A percentile compares a stretch with the other conserved stretches of the same genome.
Evolutionary conservation across 2,797 vertebrate genomes (phyloP).

Genomic region (Sylvia borin): DNA sequence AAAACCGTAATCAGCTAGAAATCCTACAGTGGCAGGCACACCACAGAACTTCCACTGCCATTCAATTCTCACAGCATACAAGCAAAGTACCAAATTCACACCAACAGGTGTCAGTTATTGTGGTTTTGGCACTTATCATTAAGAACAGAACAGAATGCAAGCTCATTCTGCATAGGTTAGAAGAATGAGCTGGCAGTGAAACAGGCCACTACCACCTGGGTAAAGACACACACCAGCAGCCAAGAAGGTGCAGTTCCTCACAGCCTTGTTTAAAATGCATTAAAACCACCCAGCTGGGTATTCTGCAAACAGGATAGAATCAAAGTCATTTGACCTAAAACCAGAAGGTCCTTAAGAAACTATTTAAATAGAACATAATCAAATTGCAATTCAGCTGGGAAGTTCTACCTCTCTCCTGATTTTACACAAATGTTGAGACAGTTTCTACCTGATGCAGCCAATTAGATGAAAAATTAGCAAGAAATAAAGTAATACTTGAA

Average conservation of each 20-base stretch:
- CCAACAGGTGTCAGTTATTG: not conserved
- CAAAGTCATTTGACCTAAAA: not conserved
- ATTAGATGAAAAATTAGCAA: not conserved
- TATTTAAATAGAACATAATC: not conserved
- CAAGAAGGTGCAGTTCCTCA: not conserved
- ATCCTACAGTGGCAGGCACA: not conserved
- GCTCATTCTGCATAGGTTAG: not conserved
- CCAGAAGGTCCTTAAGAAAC: not conserved
- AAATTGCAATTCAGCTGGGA: not conserved
- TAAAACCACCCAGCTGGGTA: not conserved
- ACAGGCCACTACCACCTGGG: not conserved
- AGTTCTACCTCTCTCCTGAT: not conserved
- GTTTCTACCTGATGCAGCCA: not conserved
- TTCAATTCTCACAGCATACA: not conserved
- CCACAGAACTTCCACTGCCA: not conserved
- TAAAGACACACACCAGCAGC: not conserved
- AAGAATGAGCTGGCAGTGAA: not conserved
- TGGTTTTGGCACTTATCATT: not conserved
- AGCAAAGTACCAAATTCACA: not conserved
- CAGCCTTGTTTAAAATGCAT: not conserved
- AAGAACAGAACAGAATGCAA: not conserved
- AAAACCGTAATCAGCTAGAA: not conserved
- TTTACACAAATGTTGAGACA: not conserved
- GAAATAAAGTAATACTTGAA: not conserved
- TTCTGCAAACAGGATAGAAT: not conserved